These are phyloP conservation scores for Enhydra lutris DNA, from an alignment of 2,113 vertebrate species.

Conservation along the genomic window DNA sequence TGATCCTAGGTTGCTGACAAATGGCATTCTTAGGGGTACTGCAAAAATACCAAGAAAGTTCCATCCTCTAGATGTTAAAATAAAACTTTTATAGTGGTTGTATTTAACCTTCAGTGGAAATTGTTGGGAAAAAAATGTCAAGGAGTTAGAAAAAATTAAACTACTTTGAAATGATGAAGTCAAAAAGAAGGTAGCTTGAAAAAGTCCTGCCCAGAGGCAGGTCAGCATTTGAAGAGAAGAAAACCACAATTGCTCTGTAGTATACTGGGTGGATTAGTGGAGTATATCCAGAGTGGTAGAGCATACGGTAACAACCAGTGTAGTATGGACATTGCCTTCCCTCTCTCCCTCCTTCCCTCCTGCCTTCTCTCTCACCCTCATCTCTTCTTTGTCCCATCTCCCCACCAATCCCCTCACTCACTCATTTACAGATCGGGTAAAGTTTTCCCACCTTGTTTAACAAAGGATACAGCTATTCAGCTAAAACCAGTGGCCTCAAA, in stretches of 20 bases:
- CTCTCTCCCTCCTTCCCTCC: background rate
- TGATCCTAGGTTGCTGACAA: background rate
- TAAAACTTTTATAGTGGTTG: background rate
- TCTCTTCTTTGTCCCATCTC: background rate
- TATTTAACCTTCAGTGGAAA: background rate
- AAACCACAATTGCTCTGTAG: fast-evolving
- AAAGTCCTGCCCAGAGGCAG: background rate
- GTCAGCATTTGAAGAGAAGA: background rate
- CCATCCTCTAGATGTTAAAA: background rate
- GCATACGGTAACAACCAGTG: no score
- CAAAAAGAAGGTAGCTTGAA: background rate
- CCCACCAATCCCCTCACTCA: background rate
- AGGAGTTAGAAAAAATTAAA: background rate
- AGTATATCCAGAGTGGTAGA: background rate
- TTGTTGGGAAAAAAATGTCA: background rate
- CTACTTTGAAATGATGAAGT: background rate
- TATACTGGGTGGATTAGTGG: background rate
- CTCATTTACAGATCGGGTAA: background rate
- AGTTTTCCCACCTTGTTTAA: background rate
- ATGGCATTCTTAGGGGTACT: background rate
- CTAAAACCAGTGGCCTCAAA: background rate
- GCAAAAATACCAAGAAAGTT: background rate
- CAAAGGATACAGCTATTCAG: background rate
- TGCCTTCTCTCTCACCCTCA: background rate
- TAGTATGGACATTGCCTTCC: background rate